Conservation (phyloP, 2,113 vertebrate genomes). For the Cavia porcellus region DNA sequence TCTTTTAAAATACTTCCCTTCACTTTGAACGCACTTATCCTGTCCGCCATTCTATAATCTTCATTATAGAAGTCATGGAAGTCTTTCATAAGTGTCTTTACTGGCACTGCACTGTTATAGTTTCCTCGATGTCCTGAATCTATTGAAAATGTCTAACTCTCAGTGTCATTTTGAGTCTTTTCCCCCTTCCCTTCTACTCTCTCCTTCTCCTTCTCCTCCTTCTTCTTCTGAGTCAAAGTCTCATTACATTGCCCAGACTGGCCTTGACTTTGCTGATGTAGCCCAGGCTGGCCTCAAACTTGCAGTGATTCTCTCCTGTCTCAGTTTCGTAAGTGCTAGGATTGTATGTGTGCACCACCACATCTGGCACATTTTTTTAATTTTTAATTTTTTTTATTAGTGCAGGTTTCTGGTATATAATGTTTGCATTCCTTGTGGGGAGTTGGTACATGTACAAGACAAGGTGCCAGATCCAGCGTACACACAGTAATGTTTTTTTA, state of each 20-base stretch:
- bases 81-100: background rate
- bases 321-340: background rate
- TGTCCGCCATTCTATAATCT: background rate
- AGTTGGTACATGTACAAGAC: background rate
- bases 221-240: background rate
- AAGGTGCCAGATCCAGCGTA: background rate
- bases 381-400: background rate
- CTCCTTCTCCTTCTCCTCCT: background rate
- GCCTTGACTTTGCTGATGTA: background rate
- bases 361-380: background rate
- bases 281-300: background rate
- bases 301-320: background rate
- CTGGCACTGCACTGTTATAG: background rate
- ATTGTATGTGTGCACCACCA: background rate
- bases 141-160: background rate
- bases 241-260: background rate
- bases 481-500: background rate
- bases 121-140: background rate
- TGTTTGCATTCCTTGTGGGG: background rate
- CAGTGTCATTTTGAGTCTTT: background rate
- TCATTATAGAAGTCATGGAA: background rate
- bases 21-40: background rate
- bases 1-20: background rate
- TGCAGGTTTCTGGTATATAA: background rate
- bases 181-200: no score